These are phyloP conservation scores for rat (Rattus norvegicus) DNA, from an alignment of 2,113 vertebrate genomes.

Conservation along the genomic window GRCr8 NC_086030.1:33414001-33414500, in stretches of 20 bases:
- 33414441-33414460: not conserved
- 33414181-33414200: too few relatives aligned
- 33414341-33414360: not conserved
- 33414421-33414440: not conserved
- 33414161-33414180: too few relatives aligned
- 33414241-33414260: too few relatives aligned
- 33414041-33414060: fast-evolving
- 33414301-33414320: too few relatives aligned
- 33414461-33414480: not conserved
- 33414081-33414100: not conserved
- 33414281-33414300: too few relatives aligned
- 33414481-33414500: not conserved
- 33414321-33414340: too few relatives aligned
- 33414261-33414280: too few relatives aligned
- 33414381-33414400: not conserved
- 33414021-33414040: not conserved
- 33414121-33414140: not conserved
- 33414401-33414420: not conserved
- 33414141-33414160: too few relatives aligned
- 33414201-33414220: too few relatives aligned
- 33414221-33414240: too few relatives aligned
- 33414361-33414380: not conserved
- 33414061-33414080: fast-evolving
- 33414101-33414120: too few relatives aligned
- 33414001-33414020: not conserved